Percentiles rank a stretch among this genome's conserved stretches.
Conservation (phyloP, 2,113 vertebrate species). For the Brienomyrus longianalis region DNA sequence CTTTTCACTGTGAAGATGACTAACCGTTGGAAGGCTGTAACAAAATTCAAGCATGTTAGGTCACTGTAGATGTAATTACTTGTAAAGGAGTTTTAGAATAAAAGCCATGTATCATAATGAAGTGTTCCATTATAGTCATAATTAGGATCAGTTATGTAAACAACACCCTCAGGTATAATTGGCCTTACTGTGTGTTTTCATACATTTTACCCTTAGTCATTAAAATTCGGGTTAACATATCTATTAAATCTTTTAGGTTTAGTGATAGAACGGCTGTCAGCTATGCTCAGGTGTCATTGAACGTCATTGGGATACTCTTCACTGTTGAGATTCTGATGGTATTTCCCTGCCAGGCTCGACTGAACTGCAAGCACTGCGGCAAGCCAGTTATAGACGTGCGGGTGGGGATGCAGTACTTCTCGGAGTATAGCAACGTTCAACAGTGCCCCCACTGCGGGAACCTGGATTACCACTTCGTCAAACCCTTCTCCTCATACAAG, state of each 20-base stretch:
- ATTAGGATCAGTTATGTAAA: background rate
- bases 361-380: slow-evolving; percentile 98
- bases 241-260: background rate
- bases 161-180: background rate
- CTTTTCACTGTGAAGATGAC: background rate
- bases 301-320: background rate
- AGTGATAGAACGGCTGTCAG: background rate
- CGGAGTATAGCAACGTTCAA: slow-evolving; percentile 98
- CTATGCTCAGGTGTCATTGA: background rate
- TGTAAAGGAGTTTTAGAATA: background rate
- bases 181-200: background rate
- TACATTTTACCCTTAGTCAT: background rate
- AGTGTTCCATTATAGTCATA: background rate
- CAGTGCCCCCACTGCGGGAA: slow-evolving; percentile 98
- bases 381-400: slow-evolving; percentile 96
- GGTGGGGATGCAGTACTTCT: slow-evolving; percentile 99
- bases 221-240: background rate
- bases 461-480: slow-evolving; percentile 99
- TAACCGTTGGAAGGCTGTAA: background rate
- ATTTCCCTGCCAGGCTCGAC: slow-evolving; percentile 71
- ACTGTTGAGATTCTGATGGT: background rate
- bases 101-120: background rate
- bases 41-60: background rate
- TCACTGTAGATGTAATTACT: background rate
- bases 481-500: slow-evolving; percentile 99